Evolutionary conservation across 2,797 vertebrate species (phyloP).

Genomic region (Parauchenoglanis ngamensis): DNA sequence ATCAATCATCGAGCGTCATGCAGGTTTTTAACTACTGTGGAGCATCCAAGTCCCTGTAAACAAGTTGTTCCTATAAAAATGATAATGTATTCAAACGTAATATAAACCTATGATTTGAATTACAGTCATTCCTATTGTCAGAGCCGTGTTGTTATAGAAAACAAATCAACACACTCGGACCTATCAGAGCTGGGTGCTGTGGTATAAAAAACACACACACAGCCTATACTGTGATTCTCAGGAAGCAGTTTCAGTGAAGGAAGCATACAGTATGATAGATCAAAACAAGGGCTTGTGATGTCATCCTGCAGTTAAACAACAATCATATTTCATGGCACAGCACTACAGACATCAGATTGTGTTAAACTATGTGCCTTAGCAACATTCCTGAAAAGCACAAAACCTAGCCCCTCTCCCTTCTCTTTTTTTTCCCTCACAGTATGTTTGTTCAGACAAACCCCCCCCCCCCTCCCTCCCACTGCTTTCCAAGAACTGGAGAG

Average conservation of each 20-base stretch:
- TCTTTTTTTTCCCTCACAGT: background rate
- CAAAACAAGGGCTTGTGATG: conserved; percentile 19
- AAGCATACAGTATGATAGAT: conserved; percentile 19
- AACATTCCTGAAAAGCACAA: conserved; percentile 49
- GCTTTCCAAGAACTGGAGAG: conserved; percentile 50
- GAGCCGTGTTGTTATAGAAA: background rate
- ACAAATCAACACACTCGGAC: background rate
- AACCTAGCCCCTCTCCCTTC: background rate
- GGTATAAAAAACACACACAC: background rate
- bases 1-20: background rate
- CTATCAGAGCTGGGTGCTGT: background rate
- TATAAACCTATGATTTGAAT: background rate
- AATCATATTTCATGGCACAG: background rate
- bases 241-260: conserved; percentile 39
- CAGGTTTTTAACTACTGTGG: background rate
- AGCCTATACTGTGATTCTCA: background rate
- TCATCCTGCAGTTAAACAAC: conserved; percentile 19
- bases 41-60: background rate
- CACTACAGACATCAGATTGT: background rate
- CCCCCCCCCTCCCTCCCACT: background rate
- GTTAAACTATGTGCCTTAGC: background rate
- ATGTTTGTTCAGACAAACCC: conserved; percentile 1
- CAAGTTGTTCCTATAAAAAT: background rate
- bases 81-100: background rate
- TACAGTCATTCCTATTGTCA: background rate